A percentile compares a stretch with the other conserved stretches of the same genome.
phyloP scores from a whole-genome alignment of 2,113 vertebrate species.

The Bungarus multicinctus region DNA sequence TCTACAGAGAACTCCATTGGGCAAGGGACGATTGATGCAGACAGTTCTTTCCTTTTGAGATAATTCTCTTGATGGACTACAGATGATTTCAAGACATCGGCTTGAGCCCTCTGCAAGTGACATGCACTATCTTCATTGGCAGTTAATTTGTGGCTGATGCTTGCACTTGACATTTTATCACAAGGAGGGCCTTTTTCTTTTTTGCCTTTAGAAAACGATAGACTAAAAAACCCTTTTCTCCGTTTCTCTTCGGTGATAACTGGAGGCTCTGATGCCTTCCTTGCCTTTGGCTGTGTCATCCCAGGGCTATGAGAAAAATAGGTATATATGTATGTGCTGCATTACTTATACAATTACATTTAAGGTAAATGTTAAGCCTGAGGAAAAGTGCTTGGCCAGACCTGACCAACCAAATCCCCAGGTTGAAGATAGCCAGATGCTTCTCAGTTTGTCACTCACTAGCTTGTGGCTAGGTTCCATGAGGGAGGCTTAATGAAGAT shows the following conservation, averaged over 20 bases:
- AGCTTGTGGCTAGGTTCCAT: neutral
- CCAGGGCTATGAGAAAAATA: constrained; percentile 4
- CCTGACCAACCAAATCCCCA: neutral
- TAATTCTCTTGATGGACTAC: neutral
- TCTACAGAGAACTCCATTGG: constrained; percentile 5
- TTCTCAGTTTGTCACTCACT: neutral
- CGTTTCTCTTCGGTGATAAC: neutral
- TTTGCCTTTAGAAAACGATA: neutral
- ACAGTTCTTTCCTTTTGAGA: neutral
- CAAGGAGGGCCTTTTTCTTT: constrained; percentile 7
- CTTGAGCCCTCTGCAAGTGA: neutral
- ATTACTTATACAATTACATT: neutral
- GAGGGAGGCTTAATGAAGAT: neutral
- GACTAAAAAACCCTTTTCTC: neutral
- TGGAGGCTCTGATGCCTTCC: neutral
- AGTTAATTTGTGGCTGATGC: neutral
- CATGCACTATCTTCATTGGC: neutral
- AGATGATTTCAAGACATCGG: neutral
- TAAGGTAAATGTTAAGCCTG: neutral
- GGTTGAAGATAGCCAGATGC: neutral
- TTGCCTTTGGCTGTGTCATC: constrained; percentile 5
- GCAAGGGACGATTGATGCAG: neutral
- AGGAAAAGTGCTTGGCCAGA: neutral
- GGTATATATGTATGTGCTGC: neutral
- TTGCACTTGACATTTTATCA: neutral